Percentiles rank a stretch among this genome's conserved stretches.
These are phyloP conservation scores for Brassicogethes aeneus DNA, from an alignment of 2,888 invertebrate genomes.

Conservation along the genomic window DNA sequence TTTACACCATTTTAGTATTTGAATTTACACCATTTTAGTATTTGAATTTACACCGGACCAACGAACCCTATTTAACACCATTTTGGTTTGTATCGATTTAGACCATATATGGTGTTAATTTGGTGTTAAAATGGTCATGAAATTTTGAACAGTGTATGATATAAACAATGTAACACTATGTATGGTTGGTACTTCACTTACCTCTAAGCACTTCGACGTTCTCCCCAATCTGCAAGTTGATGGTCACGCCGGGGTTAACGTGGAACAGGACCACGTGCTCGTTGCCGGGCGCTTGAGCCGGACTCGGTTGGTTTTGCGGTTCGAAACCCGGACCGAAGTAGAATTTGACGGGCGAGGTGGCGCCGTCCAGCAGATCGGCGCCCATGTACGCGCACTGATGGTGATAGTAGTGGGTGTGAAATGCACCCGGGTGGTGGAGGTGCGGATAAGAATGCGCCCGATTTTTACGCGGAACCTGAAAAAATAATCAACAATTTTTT, in stretches of 20 bases:
- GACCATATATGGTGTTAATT: no score
- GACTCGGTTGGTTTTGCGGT: conserved; percentile 39
- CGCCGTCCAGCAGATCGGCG: conserved; percentile 39
- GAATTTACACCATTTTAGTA: no score
- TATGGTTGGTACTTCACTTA: no score
- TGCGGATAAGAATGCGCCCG: conserved; percentile 38
- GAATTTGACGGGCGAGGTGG: conserved; percentile 45
- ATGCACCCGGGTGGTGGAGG: conserved; percentile 45
- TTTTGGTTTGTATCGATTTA: no score
- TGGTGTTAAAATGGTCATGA: no score
- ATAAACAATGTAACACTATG: no score
- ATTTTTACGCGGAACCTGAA: conserved; percentile 6
- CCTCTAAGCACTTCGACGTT: conserved; percentile 68
- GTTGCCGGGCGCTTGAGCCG: conserved; percentile 24
- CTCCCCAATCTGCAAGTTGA: conserved; percentile 66
- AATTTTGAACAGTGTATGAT: no score
- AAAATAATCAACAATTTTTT: not conserved
- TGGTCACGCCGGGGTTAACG: conserved; percentile 68
- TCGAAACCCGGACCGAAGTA: conserved; percentile 53
- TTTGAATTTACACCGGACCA: no score
- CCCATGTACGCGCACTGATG: conserved; percentile 45
- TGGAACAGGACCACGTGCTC: conserved; percentile 66
- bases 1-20: no score
- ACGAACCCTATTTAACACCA: no score
- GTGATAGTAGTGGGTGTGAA: conserved; percentile 37